phyloP scores from a whole-genome alignment of 2,888 invertebrate species.

The Phasia obesa region DNA sequence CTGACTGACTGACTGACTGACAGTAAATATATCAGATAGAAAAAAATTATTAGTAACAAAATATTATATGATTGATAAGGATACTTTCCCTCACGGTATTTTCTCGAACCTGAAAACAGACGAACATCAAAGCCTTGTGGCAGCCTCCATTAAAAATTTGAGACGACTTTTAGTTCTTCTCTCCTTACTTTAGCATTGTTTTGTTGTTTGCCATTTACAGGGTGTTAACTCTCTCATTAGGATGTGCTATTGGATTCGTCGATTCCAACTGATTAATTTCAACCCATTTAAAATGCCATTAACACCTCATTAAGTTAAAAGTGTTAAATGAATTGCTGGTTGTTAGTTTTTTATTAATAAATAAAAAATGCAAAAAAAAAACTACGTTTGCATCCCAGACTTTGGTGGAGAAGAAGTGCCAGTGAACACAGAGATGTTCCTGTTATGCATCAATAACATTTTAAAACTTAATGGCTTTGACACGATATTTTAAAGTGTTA shows the following conservation, averaged over 20 bases:
- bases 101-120: no score
- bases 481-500: slow-evolving; percentile 67
- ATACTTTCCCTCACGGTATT: no score
- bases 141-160: no score
- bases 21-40: no score
- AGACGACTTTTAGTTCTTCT: no score
- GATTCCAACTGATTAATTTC: slow-evolving; percentile 56
- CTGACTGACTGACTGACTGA: no score
- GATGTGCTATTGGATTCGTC: background rate
- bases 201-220: no score
- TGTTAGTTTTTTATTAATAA: background rate
- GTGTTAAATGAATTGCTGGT: slow-evolving; percentile 55
- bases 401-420: slow-evolving; percentile 16
- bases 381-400: slow-evolving; percentile 8
- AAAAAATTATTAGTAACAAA: no score
- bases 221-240: background rate
- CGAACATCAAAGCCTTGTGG: no score
- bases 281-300: slow-evolving; percentile 63
- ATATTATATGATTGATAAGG: no score
- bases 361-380: background rate
- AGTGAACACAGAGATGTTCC: slow-evolving; percentile 35
- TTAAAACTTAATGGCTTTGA: slow-evolving; percentile 60
- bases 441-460: slow-evolving; percentile 65
- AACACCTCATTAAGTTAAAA: slow-evolving; percentile 65
- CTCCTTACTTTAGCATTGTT: background rate